Conservation (phyloP, 35 echinoderm and acorn worm genomes). For the Heliocidaris tuberculata region DNA sequence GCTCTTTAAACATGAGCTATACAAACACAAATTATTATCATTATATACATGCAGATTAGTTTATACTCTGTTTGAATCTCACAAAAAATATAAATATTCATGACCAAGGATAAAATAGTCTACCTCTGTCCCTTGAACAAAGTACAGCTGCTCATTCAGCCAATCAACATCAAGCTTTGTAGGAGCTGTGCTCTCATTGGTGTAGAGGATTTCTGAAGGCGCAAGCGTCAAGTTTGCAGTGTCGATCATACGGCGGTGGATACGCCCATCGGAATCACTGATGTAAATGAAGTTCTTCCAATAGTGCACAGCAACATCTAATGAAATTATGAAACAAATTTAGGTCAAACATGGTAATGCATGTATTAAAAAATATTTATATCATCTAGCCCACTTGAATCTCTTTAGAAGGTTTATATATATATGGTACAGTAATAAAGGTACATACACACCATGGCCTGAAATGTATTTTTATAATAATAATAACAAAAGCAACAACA, state of each 20-base stretch:
- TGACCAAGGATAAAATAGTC: background rate
- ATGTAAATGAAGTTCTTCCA: conserved; percentile 61
- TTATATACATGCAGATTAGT: no score
- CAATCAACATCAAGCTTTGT: conserved; percentile 82
- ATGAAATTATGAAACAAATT: background rate
- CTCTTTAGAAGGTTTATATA: no score
- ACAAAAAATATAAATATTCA: background rate
- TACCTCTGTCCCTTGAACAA: conserved; percentile 64
- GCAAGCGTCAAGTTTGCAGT: conserved; percentile 32
- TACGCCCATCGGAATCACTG: conserved; percentile 50
- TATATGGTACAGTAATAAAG: no score
- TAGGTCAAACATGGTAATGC: background rate
- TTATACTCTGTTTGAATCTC: background rate
- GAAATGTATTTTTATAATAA: no score
- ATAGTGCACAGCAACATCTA: conserved; percentile 88
- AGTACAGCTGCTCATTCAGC: conserved; percentile 81
- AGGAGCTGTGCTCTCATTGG: background rate
- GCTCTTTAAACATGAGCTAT: no score
- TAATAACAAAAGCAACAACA: no score
- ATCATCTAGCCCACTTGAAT: no score
- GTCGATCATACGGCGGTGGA: conserved; percentile 50
- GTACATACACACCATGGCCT: no score
- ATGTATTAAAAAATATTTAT: background rate
- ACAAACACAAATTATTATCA: no score
- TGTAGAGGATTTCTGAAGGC: conserved; percentile 59